Base-by-base conservation (phyloP, 2,888 invertebrate species). In the Fragum fragum region DNA sequence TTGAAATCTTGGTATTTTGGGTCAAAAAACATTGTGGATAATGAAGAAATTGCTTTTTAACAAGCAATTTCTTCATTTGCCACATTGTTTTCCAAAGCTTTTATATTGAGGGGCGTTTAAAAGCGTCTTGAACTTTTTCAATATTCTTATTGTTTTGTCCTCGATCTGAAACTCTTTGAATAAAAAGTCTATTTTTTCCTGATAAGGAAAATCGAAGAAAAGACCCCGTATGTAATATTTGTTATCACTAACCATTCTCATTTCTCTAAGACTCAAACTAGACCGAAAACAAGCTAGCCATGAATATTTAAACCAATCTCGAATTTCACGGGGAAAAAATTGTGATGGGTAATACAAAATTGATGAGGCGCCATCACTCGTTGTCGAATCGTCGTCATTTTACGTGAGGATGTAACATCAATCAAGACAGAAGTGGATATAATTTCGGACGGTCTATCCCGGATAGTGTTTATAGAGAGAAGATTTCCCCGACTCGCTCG, bases 261-360 rank as follows among this genome's bases (percentile, higher is more conserved):
- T 47, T 47, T 47, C 47, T 47, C 47, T 47, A 14, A n/a, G 14
- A 47, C 47, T 3, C 47, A 47, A 36, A 47, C 47, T 47, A 47
- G 47, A 36, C 47, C 47, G 14, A 47, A 47, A 47, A 47, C 47
- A 47, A 47, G 16, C 47, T 18, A 1, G 68, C 61, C 76, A 85
- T 79, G 74, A 76, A 85, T 79, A 81, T 81, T 81, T 79, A 74
- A 79, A 74, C 71, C 72, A 39, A 79, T 77, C 76, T 85, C 79
- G 61, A 85, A 77, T 79, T 79, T 79, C 69, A 69, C 47, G 47
- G n/a, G 21, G 68, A 55, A 68, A n/a, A 52, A 79, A 63, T 72
- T 74, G 79, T 76, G 81, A 79, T 70, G 76, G 70, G 53, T 70
- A 59, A 76, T 85, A 47, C 76, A 79, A 79, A 71, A 79, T 79